A percentile compares a stretch with the other conserved stretches of the same genome.
phyloP scores from a whole-genome alignment of 2,888 invertebrate species.

The Itoplectis maculator region DNA sequence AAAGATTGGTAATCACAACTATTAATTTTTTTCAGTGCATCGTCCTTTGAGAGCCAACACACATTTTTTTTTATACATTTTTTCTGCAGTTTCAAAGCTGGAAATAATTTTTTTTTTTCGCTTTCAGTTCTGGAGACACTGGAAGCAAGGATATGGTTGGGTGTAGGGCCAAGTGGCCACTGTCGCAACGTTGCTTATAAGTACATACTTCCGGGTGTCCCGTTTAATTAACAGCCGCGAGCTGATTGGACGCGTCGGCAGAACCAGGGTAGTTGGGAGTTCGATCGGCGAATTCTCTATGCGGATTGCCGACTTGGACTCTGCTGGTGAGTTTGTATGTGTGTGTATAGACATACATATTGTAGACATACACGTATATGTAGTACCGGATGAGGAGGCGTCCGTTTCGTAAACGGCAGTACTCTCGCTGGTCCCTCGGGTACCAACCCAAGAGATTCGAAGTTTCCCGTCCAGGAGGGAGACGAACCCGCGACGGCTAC shows the following conservation, averaged over 20 bases:
- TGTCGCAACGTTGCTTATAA: slow-evolving; percentile 27
- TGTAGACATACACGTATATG: slow-evolving; percentile 35
- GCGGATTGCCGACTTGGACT: slow-evolving; percentile 49
- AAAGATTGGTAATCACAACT: no score
- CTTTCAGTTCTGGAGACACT: no score
- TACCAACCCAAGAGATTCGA: slow-evolving; percentile 68
- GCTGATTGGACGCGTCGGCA: slow-evolving; percentile 65
- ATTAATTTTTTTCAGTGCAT: no score
- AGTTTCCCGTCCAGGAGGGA: slow-evolving; percentile 67
- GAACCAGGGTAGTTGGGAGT: slow-evolving; percentile 61
- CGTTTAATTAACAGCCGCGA: slow-evolving; percentile 73
- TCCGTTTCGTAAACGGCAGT: slow-evolving; percentile 69
- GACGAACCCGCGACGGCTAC: slow-evolving; percentile 46
- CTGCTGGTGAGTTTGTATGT: neutral
- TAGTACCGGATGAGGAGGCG: slow-evolving; percentile 47
- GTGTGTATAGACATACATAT: slow-evolving; percentile 16
- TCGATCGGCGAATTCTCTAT: slow-evolving; percentile 45
- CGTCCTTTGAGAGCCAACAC: no score
- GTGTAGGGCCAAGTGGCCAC: neutral
- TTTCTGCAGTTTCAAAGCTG: neutral
- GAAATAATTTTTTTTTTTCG: no score
- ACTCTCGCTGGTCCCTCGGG: slow-evolving; percentile 56
- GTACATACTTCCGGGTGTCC: slow-evolving; percentile 55
- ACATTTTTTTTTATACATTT: neutral
- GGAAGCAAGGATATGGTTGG: neutral